Evolutionary conservation across 2,113 vertebrate genomes (phyloP).

Genomic region (Bujurquina vittata): DNA sequence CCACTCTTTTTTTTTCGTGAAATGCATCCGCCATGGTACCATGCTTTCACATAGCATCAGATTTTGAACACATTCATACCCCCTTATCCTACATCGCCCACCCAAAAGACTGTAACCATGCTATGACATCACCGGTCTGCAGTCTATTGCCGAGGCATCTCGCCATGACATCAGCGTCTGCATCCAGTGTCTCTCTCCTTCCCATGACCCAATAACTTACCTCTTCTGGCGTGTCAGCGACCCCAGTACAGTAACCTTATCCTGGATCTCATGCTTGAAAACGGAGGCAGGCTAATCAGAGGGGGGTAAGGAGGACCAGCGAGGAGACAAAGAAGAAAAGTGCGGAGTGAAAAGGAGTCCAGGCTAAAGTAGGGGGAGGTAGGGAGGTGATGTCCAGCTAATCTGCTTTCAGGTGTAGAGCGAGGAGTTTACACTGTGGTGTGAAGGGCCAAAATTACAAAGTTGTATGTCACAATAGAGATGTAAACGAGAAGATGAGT

Average conservation of each 20-base stretch:
- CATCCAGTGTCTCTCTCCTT: slow-evolving; percentile 35
- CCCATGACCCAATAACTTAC: slow-evolving; percentile 38
- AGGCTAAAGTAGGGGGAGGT: background rate
- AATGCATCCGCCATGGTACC: background rate
- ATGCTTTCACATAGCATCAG: background rate
- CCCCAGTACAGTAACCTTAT: slow-evolving; percentile 40
- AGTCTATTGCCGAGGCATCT: slow-evolving; percentile 38
- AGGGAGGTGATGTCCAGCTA: slow-evolving; percentile 7
- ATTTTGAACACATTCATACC: slow-evolving; percentile 1
- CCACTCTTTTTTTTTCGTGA: background rate
- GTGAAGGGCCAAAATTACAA: slow-evolving; percentile 71
- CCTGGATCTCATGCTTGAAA: slow-evolving; percentile 1
- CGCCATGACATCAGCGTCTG: slow-evolving; percentile 65
- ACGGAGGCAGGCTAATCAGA: background rate
- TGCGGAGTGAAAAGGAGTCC: slow-evolving; percentile 15
- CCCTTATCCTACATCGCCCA: background rate
- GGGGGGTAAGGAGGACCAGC: slow-evolving; percentile 6
- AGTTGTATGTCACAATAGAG: slow-evolving; percentile 64
- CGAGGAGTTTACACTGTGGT: slow-evolving; percentile 54
- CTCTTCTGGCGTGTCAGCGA: slow-evolving; percentile 31
- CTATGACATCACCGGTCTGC: slow-evolving; percentile 68
- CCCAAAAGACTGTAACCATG: slow-evolving; percentile 6
- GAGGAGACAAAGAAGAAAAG: slow-evolving; percentile 25
- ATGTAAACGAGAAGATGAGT: slow-evolving; percentile 50
- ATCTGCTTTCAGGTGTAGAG: slow-evolving; percentile 45